Base-by-base conservation (phyloP, 2,797 vertebrate genomes). In the Urocyon cinereoargenteus region DNA sequence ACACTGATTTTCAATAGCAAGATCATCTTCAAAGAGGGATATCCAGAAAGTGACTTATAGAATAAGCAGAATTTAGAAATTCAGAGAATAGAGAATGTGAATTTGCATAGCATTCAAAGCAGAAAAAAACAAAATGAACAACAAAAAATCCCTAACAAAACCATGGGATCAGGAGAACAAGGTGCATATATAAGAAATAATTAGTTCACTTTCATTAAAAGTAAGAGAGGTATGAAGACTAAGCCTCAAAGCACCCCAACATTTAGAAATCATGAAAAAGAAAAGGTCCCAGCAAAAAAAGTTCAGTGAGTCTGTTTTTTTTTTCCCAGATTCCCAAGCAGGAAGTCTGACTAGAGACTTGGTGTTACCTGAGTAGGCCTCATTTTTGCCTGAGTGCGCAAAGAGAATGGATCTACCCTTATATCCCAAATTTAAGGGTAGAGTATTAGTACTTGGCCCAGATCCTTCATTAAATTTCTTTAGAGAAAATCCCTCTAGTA, bases 1-100 rank as follows among this genome's bases (percentile, higher is more conserved):
- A 73, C 26, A 86, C 68, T 55, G 34, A 84, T 72, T 78, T 90
- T 78, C 62, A 87, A n/a, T 34, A 91, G 21, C 70, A 84, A 91
- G n/a, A 88, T 26, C 28, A 86, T 68, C 26, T 53, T 66, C 49
- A 66, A 96, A 89, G 19, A 92, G 31, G 61, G 14, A 72, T 49
- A 77, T 55, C 36, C 90, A 87, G 49, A 49, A 81, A 93, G 4
- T 10, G 16, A 26, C 28, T 84, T 79, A 57, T 24, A 81, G 53
- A 96, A 53, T 34, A 92, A 31, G 40, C 3, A 95, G 11, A 86
- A 90, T 79, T 95, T 31, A 85, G 21, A 91, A 95, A 84, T n/a
- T 24, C 14, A 77, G 51, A 68, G 24, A 55, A 86, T 3, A 45
- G 36, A 16, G 3, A 78, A 40, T 51, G 31, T 59, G 6, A 89